Evolutionary conservation across 2,888 invertebrate genomes (phyloP), one percentile per base, ranked within the genome.

Genomic region (Synanthedon andrenaeformis): DNA sequence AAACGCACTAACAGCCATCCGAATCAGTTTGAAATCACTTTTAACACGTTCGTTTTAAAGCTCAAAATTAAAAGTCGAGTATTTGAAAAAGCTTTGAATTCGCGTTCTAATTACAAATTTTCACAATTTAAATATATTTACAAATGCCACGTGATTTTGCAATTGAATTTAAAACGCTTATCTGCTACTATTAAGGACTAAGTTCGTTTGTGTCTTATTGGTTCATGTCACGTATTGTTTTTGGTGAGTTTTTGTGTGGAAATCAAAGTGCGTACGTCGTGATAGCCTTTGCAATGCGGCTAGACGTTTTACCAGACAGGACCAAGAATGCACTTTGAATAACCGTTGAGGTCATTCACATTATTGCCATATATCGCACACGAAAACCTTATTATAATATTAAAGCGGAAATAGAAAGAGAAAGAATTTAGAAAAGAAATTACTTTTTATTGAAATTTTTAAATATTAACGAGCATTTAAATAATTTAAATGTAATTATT

Each of bases 281-380:
- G 68, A 74, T 74, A 76, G 73, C 72, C 66, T 57, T 66, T 61
- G 60, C 66, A 64, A 70, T 66, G 63, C 62, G 76, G 67, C 79
- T 81, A 82, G 83, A 83, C 81, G 67, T 63, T 64, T 66, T 65
- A 68, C 45, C 77, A 83, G 82, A 82, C 82, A 62, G 59, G 62
- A 6, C 13, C 11, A n/a, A 14, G 45, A 45, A 45, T 45, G 45
- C 45, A 14, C 45, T 45, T 45, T 45, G 45, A 45, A 5, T n/a
- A 14, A 14, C 14, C 8, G 45, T 45, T 35, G 45, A 13, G 45
- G 14, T 45, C n/a, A 45, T 45, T 45, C 45, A 45, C 45, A 45
- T 14, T n/a, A 45, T 45, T n/a, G 3, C n/a, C 35, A 35, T 35
- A 35, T 10, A 35, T 35, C 10, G 10, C 35, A 35, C 35, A 35